Evolutionary conservation across 2,888 invertebrate genomes (phyloP), one percentile per base, ranked within the genome.

Genomic region (Nipponacmea schrenckii): DNA sequence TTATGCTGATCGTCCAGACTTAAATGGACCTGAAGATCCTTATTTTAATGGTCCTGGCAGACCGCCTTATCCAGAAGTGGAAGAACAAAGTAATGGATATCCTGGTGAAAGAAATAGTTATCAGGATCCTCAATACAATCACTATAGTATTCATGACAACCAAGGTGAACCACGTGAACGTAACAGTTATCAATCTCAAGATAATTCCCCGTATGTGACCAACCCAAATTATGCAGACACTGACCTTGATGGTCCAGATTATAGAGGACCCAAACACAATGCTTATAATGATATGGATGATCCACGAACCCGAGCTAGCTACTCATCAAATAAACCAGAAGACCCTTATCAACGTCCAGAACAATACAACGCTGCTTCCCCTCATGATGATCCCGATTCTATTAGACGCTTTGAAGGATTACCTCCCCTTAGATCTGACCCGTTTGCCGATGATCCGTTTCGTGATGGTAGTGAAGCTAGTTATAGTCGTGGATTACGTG

Each of bases 381-480:
- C 75, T 45, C 69, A 70, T 39, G 76, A 76, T 27, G 77, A 76
- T 8, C 71, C 70, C 12, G 77, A 80, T 44, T 14, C 65, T 4
- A 68, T 67, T 20, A 67, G 73, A 17, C 77, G 80, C 62, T 82
- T 80, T 70, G 82, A 85, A 44, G 85, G 85, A 3, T 77, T 85
- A 27, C 85, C 84, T 14, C 81, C 79, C 46, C 81, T 85, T 17
- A 80, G 79, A 68, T 74, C 76, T 46, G 84, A 85, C 67, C 86
- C 86, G 4, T 85, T 84, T 78, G 84, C 85, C 8, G 83, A 85
- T 68, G 85, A 84, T 73, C 84, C 84, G 0, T 85, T 85, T 74
- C 78, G 79, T 69, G 80, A 84, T 63, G 80, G 73, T 24, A 67
- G 75, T 27, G 74, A 69, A 72, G 75, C 70, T 24, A 76, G 67